Evolutionary conservation across 2,113 vertebrate genomes (phyloP).

Genomic region (Myiopsitta monachus): DNA sequence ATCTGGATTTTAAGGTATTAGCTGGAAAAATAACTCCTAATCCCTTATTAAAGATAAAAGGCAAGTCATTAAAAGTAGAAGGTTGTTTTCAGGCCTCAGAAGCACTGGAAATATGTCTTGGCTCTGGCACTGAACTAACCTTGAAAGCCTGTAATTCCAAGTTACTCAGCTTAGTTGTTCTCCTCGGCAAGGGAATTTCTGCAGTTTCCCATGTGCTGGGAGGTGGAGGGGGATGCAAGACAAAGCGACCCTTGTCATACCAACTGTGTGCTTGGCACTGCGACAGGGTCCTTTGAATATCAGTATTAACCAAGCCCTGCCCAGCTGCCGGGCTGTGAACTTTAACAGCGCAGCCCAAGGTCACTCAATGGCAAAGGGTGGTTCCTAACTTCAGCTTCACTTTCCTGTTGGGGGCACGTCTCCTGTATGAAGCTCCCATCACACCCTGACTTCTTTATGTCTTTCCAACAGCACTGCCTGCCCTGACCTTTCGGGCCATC

Average conservation of each 20-base stretch:
- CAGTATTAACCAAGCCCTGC: not conserved
- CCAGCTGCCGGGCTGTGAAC: not conserved
- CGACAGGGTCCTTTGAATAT: conserved; percentile 38
- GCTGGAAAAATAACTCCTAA: conserved; percentile 69
- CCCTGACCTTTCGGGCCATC: fast-evolving
- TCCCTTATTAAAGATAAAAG: conserved; percentile 74
- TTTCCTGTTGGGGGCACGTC: fast-evolving
- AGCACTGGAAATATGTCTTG: conserved; percentile 68
- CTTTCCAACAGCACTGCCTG: not conserved
- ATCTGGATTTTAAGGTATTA: conserved; percentile 75
- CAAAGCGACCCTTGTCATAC: conserved; percentile 75
- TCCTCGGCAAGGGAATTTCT: conserved; percentile 52
- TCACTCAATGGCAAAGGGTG: not conserved
- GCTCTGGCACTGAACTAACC: conserved; percentile 39
- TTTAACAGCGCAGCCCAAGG: fast-evolving
- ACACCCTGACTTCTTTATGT: fast-evolving
- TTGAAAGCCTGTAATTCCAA: conserved; percentile 57
- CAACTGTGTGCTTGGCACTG: conserved; percentile 42
- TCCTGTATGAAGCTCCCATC: fast-evolving
- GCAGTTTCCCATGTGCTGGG: conserved; percentile 73
- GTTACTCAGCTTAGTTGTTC: conserved; percentile 59
- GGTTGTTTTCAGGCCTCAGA: conserved; percentile 63
- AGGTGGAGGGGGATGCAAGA: conserved; percentile 30
- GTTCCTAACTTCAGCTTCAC: fast-evolving
- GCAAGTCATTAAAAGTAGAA: conserved; percentile 69